Evolutionary conservation across 2,888 invertebrate species (phyloP).

Genomic region (Acanthosepion pharaonis): DNA sequence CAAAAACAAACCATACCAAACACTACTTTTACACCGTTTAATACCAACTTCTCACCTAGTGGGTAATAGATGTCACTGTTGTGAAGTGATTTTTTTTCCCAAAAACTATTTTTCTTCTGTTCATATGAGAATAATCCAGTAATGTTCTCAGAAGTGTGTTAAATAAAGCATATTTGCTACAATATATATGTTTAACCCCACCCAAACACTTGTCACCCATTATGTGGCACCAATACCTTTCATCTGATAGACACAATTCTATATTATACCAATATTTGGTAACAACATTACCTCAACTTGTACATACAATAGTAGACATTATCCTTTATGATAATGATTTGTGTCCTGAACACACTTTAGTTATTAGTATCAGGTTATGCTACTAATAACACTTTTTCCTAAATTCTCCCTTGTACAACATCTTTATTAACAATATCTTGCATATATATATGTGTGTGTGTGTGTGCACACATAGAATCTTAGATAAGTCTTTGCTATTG

Average conservation of each 20-base stretch:
- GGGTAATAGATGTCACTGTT: too few relatives aligned
- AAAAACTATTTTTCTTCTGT: too few relatives aligned
- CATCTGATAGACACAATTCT: slow-evolving; percentile 18
- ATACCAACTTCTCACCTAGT: too few relatives aligned
- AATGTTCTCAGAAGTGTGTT: background rate
- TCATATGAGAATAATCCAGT: background rate
- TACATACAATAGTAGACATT: background rate
- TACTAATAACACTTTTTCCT: background rate
- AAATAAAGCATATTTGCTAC: background rate
- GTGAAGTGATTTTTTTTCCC: too few relatives aligned
- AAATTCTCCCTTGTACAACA: background rate
- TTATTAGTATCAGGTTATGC: background rate
- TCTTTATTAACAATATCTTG: background rate
- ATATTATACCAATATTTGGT: slow-evolving; percentile 33
- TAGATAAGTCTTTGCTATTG: background rate
- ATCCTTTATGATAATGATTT: background rate
- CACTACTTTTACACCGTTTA: too few relatives aligned
- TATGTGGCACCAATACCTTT: background rate
- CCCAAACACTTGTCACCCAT: background rate
- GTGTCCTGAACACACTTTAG: background rate
- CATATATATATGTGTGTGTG: background rate
- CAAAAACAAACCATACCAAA: too few relatives aligned
- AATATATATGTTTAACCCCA: background rate
- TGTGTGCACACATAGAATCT: background rate
- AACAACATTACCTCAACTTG: slow-evolving; percentile 33